A percentile compares a stretch with the other conserved stretches of the same genome.
These are phyloP conservation scores for Tryphoninae sp. DNA, from an alignment of 2,888 invertebrate species.

Conservation along the genomic window DNA sequence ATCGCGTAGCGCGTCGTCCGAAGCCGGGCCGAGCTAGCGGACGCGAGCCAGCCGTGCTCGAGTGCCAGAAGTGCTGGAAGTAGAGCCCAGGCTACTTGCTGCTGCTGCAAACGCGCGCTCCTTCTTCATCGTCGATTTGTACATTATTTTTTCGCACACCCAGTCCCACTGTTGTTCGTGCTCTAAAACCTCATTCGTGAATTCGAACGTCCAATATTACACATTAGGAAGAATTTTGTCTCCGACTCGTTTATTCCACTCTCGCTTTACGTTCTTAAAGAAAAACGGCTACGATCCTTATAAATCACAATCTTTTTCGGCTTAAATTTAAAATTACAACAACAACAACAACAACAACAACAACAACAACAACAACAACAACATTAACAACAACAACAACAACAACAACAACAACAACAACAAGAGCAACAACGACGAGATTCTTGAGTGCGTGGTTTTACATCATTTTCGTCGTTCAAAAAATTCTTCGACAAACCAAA, in stretches of 20 bases:
- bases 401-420: too few relatives aligned
- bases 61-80: constrained; percentile 71
- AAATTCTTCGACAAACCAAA: not conserved
- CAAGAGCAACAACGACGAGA: too few relatives aligned
- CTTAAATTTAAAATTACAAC: not conserved
- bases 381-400: too few relatives aligned
- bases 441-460: not conserved
- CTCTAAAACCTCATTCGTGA: not conserved
- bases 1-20: constrained; percentile 74
- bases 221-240: not conserved
- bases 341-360: not conserved
- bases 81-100: constrained; percentile 70
- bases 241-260: not conserved
- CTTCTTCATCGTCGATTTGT: constrained; percentile 38
- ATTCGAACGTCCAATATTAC: not conserved
- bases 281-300: constrained; percentile 1
- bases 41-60: constrained; percentile 68
- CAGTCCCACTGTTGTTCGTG: not conserved
- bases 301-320: not conserved
- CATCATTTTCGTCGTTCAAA: not conserved
- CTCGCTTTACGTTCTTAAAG: not conserved
- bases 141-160: constrained; percentile 16
- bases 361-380: too few relatives aligned
- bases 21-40: constrained; percentile 68
- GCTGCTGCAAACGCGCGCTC: constrained; percentile 64